phyloP scores from a whole-genome alignment of 2,888 invertebrate species.

The Xestobium rufovillosum region DNA sequence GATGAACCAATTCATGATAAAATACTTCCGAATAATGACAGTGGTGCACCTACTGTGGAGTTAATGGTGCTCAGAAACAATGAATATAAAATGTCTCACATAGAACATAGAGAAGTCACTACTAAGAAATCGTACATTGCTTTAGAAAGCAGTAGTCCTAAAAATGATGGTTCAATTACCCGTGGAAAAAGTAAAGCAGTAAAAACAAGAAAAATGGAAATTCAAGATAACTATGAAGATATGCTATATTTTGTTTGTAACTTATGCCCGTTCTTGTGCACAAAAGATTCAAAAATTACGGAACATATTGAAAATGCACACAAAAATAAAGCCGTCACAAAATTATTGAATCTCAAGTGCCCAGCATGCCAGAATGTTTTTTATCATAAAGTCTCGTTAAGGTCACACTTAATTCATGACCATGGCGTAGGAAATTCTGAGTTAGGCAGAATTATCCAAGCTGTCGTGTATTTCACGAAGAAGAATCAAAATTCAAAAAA shows the following conservation, averaged over 20 bases:
- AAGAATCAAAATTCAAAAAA: constrained; percentile 27
- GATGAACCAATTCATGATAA: constrained; percentile 27
- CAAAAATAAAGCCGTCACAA: constrained; percentile 48
- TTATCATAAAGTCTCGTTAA: constrained; percentile 54
- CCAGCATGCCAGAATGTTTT: constrained; percentile 62
- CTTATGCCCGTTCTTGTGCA: constrained; percentile 40
- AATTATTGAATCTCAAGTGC: constrained; percentile 52
- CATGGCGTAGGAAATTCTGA: constrained; percentile 60
- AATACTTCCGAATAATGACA: constrained; percentile 13
- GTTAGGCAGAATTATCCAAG: constrained; percentile 51
- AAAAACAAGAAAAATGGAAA: constrained; percentile 19
- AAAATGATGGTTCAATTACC: constrained; percentile 17
- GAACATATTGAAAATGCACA: constrained; percentile 40
- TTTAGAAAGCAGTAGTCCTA: constrained; percentile 27
- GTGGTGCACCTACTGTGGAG: constrained; percentile 30
- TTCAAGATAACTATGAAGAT: constrained; percentile 31
- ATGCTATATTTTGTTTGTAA: constrained; percentile 40
- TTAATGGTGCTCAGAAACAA: constrained; percentile 30
- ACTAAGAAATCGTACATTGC: constrained; percentile 31
- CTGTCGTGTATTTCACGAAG: constrained; percentile 42
- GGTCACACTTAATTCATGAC: constrained; percentile 59
- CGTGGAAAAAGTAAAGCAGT: constrained; percentile 13
- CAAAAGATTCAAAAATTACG: constrained; percentile 36
- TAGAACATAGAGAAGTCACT: constrained; percentile 22
- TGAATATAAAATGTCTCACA: constrained; percentile 29